Evolutionary conservation across 2,888 invertebrate genomes (phyloP).

Genomic region (Brachyptera risi): DNA sequence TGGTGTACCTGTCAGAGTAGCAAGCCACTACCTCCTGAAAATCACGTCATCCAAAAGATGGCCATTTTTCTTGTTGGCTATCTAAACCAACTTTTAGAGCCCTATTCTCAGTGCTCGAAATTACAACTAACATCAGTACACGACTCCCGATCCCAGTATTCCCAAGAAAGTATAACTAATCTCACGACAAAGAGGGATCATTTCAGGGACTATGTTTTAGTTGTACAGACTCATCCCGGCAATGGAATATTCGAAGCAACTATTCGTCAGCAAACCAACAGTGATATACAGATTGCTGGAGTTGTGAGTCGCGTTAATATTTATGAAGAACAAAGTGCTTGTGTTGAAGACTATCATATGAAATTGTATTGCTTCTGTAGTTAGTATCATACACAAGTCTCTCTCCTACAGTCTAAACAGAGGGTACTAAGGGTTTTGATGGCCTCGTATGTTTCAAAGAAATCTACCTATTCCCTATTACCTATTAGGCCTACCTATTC

Average conservation of each 20-base stretch:
- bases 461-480: too few relatives aligned
- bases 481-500: too few relatives aligned
- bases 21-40: constrained; percentile 51
- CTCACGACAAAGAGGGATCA: background rate
- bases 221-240: constrained; percentile 61
- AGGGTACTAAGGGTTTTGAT: too few relatives aligned
- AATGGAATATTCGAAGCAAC: constrained; percentile 76
- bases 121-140: background rate
- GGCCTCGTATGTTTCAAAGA: too few relatives aligned
- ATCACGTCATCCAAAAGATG: constrained; percentile 53
- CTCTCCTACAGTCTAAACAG: too few relatives aligned
- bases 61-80: constrained; percentile 58
- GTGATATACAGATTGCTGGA: constrained; percentile 53
- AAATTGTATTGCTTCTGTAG: constrained; percentile 44
- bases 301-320: constrained; percentile 49
- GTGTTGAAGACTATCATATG: constrained; percentile 40
- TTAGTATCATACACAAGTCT: too few relatives aligned
- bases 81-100: constrained; percentile 59
- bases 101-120: constrained; percentile 60
- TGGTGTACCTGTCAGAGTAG: constrained; percentile 85
- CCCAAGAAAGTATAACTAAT: background rate
- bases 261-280: constrained; percentile 47
- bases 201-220: constrained; percentile 59
- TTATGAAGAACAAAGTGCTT: constrained; percentile 44
- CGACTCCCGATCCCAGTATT: background rate